phyloP scores from a whole-genome alignment of 1,140 invertebrate genomes.

The Cataglyphis hispanica region DNA sequence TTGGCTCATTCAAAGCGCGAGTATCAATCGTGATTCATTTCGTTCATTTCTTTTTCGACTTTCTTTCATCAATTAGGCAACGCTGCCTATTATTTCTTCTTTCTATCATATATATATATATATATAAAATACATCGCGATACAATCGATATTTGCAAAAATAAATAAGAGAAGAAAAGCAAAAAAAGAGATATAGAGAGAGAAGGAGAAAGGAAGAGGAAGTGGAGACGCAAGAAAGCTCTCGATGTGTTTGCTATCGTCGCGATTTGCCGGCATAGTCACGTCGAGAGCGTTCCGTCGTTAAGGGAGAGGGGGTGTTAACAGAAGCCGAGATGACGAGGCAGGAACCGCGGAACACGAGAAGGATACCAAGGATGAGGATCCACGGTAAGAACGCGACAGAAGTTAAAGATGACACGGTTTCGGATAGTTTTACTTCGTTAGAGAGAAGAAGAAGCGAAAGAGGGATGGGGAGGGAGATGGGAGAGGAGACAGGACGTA shows the following conservation, averaged over 20 bases:
- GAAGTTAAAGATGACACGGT: conserved; percentile 45
- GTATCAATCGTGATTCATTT: conserved; percentile 12
- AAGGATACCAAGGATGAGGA: conserved; percentile 5
- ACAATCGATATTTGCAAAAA: conserved; percentile 9
- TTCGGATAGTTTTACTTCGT: conserved; percentile 42
- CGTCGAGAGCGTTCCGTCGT: conserved; percentile 32
- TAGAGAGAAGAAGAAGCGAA: conserved; percentile 12
- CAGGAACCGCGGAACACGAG: conserved; percentile 40
- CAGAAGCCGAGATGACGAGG: conserved; percentile 31
- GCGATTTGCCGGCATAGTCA: not conserved
- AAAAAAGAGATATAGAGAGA: conserved; percentile 19
- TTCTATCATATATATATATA: not conserved
- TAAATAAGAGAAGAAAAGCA: not conserved
- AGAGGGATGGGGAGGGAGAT: not conserved
- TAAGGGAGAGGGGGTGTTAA: not conserved
- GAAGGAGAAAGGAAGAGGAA: conserved; percentile 25
- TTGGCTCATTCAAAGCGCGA: conserved; percentile 20
- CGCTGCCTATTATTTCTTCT: conserved; percentile 27
- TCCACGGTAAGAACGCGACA: conserved; percentile 13
- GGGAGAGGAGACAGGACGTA: conserved; percentile 17
- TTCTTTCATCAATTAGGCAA: conserved; percentile 19
- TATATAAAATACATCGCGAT: conserved; percentile 28
- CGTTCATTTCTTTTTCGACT: conserved; percentile 42
- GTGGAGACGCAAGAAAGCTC: conserved; percentile 1
- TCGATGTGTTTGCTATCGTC: not conserved